Evolutionary conservation across 2,888 invertebrate genomes (phyloP), one percentile per base, ranked within the genome.

Genomic region (Cantharis nigra): DNA sequence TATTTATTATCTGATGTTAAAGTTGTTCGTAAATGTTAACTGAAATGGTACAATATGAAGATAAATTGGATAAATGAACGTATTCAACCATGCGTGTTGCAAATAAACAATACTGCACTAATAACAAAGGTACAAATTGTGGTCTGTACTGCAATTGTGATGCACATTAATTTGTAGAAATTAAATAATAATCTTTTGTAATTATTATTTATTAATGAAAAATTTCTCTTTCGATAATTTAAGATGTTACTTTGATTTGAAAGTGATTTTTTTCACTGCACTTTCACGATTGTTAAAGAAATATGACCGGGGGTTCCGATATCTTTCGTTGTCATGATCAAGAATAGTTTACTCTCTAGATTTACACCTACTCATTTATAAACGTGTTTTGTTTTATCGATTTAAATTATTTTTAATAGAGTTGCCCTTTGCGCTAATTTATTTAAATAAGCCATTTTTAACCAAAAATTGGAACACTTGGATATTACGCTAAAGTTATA

Each of bases 251-350:
- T 72, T 65, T 30, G 67, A 67, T 23, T 63, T 16, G 71, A 72
- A 67, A 65, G 23, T 65, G 65, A 67, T 23, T 69, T 33, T 20
- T 73, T 73, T 69, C 73, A 81, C 80, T 80, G 80, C 81, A 82
- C 83, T 82, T 84, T 83, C 83, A 82, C 83, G 83, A 83, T 84
- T 82, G 83, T 83, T 83, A 82, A 80, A 79, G 77, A 69, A 77
- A 81, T 80, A 83, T 83, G 80, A 83, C 83, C 83, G 69, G 80
- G 74, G 82, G 83, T 83, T 78, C 83, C 83, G 84, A 83, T 83
- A 83, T 82, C 82, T 81, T 83, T 84, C 83, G 83, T 83, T 81
- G 81, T 82, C 82, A 80, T 81, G 80, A 81, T 83, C 81, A 77
- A 81, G 79, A 82, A 79, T 78, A 80, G 78, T 49, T 18, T 73